Evolutionary conservation across 2,797 vertebrate genomes (phyloP), one percentile per base, ranked within the genome.

Genomic region (Eulemur rubriventer): DNA sequence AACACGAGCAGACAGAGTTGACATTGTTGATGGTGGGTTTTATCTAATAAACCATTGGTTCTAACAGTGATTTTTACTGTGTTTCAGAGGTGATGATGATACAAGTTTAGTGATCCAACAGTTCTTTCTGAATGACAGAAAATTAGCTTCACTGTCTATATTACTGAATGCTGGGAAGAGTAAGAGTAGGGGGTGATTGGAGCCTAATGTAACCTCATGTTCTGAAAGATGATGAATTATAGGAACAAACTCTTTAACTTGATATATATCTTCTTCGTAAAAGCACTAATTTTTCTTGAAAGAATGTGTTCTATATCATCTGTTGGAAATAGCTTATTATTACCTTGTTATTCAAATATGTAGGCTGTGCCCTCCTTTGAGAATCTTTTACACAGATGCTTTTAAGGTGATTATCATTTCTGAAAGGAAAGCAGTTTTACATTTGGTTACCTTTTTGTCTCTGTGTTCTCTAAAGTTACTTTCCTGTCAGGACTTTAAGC

Each of bases 11-110:
- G 91, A 94, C 98, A 97, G 97, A 97, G 98, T 59, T 98, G 98
- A 98, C 97, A 75, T 97, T 98, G 98, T 97, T 98, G 97, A 98
- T 98, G 90, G 97, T 97, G 94, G 97, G 91, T 98, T 98, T 85
- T 89, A 97, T 98, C 97, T 98, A 98, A 98, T 98, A 98, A 98
- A 98, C 97, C 73, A 93, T 97, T 93, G 86, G 87, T 97, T 98
- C 97, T 98, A 98, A 95, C 98, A 94, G 97, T 96, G 97, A 96
- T 97, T 98, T 98, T 98, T 98, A 96, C 94, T 96, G 92, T 98
- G 92, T 98, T 98, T 98, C 96, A 94, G 85, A 96, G 69, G 72
- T 89, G 93, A 78, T 98, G 97, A 97, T 98, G 95, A 97, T 97
- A 97, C 24, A 97, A 98, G 85, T 98, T 98, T 98, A 97, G 98